phyloP scores from a whole-genome alignment of 2,888 invertebrate genomes.

The Phyllotreta cruciferae region DNA sequence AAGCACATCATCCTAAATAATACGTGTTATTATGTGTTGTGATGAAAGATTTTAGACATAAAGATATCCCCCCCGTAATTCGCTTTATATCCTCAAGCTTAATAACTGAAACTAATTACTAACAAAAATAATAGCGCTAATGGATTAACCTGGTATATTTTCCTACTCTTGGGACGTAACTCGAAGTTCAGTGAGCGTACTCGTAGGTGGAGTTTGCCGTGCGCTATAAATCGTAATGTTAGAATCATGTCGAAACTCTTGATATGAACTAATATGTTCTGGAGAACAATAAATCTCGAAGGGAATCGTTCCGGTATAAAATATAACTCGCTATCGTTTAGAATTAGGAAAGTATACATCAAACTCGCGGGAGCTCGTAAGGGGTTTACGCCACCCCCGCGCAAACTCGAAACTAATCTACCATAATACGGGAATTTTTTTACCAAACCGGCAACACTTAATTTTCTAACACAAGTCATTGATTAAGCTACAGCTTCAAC shows the following conservation, averaged over 20 bases:
- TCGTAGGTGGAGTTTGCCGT: slow-evolving; percentile 11
- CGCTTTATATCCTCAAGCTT: slow-evolving; percentile 5
- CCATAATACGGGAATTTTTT: too few species aligned
- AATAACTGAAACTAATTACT: slow-evolving; percentile 22
- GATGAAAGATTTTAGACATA: too few species aligned
- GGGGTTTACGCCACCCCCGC: too few species aligned
- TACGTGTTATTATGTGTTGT: too few species aligned
- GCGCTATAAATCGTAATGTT: slow-evolving; percentile 26
- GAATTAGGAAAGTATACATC: slow-evolving; percentile 6
- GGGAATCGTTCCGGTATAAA: slow-evolving; percentile 4
- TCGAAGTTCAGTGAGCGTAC: slow-evolving; percentile 7
- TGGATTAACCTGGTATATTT: slow-evolving; percentile 24
- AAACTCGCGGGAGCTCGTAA: too few species aligned
- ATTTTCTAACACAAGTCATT: too few species aligned
- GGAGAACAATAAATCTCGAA: slow-evolving; percentile 14
- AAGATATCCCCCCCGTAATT: neutral
- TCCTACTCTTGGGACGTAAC: slow-evolving; percentile 19
- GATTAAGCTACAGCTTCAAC: too few species aligned
- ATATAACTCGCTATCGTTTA: slow-evolving; percentile 1
- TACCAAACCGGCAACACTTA: too few species aligned
- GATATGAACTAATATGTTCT: slow-evolving; percentile 22
- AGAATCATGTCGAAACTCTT: slow-evolving; percentile 27
- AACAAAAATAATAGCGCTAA: slow-evolving; percentile 26
- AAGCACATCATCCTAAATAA: too few species aligned
- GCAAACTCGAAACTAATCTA: too few species aligned